phyloP scores from a whole-genome alignment of 2,113 vertebrate species.

The Polypterus bichir region DNA sequence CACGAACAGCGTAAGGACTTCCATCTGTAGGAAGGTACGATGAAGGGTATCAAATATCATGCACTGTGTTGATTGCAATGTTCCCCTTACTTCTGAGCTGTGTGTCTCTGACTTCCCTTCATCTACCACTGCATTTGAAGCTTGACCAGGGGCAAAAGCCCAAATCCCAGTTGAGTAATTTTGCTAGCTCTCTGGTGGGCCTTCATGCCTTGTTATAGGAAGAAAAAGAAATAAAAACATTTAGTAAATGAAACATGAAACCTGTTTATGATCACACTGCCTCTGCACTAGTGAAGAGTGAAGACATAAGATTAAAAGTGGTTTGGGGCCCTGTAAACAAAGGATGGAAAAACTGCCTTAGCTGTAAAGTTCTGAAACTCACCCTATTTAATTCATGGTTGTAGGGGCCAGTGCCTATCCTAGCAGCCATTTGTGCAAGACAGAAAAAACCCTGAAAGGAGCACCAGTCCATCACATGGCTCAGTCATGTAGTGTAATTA shows the following conservation, averaged over 20 bases:
- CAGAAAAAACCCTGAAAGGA: too few relatives aligned
- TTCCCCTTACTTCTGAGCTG: constrained; percentile 8
- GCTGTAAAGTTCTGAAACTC: too few relatives aligned
- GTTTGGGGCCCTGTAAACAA: too few relatives aligned
- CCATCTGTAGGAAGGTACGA: constrained; percentile 10
- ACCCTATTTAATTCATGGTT: too few relatives aligned
- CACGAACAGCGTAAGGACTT: not conserved
- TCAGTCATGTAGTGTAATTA: too few relatives aligned
- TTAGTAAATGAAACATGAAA: not conserved
- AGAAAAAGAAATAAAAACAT: constrained; percentile 3
- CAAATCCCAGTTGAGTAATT: constrained; percentile 1
- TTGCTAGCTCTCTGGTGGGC: not conserved
- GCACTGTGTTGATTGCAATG: not conserved
- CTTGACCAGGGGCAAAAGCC: constrained; percentile 1
- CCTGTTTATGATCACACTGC: not conserved
- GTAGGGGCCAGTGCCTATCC: too few relatives aligned
- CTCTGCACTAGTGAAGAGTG: too few relatives aligned
- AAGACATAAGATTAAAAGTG: too few relatives aligned
- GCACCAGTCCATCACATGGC: too few relatives aligned
- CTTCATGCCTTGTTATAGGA: not conserved
- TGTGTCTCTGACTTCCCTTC: not conserved
- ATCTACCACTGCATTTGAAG: not conserved
- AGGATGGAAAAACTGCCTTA: too few relatives aligned
- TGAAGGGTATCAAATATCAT: constrained; percentile 11
- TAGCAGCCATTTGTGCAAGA: too few relatives aligned